Percentiles rank a stretch among this genome's conserved stretches.
These are phyloP conservation scores for Petromus typicus DNA, from an alignment of 2,113 vertebrate species.

Conservation along the genomic window DNA sequence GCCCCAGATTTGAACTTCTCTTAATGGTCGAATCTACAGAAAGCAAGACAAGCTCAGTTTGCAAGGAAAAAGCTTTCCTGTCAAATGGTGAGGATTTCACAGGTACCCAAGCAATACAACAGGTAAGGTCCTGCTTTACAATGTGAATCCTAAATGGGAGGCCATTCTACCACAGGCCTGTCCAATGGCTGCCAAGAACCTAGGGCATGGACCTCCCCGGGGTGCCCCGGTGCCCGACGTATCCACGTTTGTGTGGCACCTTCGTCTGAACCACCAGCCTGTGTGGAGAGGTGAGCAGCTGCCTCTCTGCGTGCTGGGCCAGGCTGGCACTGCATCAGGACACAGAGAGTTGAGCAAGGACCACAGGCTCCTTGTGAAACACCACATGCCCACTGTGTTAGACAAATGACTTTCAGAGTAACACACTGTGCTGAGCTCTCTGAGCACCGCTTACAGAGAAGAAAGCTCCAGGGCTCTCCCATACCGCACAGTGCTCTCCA, in stretches of 20 bases:
- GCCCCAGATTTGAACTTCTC: constrained; percentile 69
- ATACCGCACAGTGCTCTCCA: background rate
- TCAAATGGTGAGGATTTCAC: background rate
- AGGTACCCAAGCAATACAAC: background rate
- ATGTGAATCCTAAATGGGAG: background rate
- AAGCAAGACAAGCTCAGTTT: background rate
- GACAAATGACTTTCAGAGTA: background rate
- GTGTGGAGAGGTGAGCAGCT: background rate
- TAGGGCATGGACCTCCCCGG: background rate
- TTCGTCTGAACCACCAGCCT: background rate
- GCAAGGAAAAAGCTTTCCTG: background rate
- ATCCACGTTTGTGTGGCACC: background rate
- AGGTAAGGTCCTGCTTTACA: background rate
- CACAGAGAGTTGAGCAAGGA: background rate
- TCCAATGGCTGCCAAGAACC: background rate
- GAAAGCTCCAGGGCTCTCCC: background rate
- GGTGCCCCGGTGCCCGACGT: background rate
- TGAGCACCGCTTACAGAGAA: background rate
- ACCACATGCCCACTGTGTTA: background rate
- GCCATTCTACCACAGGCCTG: background rate
- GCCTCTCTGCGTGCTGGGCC: no score
- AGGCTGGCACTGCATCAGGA: background rate
- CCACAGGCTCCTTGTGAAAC: background rate
- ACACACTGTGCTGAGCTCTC: accelerated
- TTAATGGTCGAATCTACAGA: constrained; percentile 1